Evolutionary conservation across 1,140 invertebrate species (phyloP).

Genomic region (Cataglyphis hispanica): DNA sequence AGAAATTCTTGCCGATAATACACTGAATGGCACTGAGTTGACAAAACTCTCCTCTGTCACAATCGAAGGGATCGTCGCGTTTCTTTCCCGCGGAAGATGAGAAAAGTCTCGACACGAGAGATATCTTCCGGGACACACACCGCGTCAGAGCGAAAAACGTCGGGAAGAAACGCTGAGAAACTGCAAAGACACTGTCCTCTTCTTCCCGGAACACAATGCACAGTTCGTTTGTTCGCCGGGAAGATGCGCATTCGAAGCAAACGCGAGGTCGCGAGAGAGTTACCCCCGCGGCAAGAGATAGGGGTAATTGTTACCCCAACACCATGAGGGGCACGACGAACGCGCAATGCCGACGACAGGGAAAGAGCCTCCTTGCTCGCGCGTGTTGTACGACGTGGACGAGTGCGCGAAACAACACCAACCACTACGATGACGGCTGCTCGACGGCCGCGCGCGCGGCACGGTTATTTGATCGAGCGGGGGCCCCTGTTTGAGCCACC

Average conservation of each 20-base stretch:
- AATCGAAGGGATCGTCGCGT: neutral
- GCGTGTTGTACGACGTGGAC: constrained; percentile 52
- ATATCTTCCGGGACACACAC: neutral
- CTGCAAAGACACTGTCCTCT: neutral
- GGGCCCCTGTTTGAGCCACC: constrained; percentile 75
- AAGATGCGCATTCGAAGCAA: constrained; percentile 64
- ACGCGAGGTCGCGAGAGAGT: constrained; percentile 22
- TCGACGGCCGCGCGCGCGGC: constrained; percentile 63
- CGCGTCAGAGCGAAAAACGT: constrained; percentile 12
- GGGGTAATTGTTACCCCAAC: constrained; percentile 77
- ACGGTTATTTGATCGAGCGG: constrained; percentile 75
- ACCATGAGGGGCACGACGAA: constrained; percentile 61
- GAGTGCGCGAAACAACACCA: constrained; percentile 61
- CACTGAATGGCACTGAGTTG: constrained; percentile 37
- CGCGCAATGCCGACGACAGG: constrained; percentile 13
- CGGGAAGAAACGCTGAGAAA: neutral
- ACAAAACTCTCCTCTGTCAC: constrained; percentile 24
- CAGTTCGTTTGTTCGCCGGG: constrained; percentile 34
- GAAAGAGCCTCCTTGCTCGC: constrained; percentile 13
- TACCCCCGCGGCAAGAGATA: constrained; percentile 53
- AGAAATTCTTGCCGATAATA: neutral
- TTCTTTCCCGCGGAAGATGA: neutral
- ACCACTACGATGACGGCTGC: constrained; percentile 50
- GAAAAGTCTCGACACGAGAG: neutral
- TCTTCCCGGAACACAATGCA: constrained; percentile 30